These are phyloP conservation scores for Hydroisotoma schaefferi DNA, from an alignment of 2,888 invertebrate genomes.

Conservation along the genomic window DNA sequence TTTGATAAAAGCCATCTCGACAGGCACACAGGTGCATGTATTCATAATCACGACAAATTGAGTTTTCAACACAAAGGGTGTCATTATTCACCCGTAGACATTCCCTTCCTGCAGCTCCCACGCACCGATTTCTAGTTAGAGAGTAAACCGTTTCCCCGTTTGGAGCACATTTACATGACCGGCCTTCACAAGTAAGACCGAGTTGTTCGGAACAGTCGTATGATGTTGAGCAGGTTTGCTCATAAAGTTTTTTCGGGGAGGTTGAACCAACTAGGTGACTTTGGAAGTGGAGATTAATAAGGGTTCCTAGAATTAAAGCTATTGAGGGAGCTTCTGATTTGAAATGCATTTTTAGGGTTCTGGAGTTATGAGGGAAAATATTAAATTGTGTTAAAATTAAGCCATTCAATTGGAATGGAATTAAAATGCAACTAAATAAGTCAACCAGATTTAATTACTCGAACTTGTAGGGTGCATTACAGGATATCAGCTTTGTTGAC, in stretches of 20 bases:
- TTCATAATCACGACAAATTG: slow-evolving; percentile 29
- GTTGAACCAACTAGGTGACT: too few relatives aligned
- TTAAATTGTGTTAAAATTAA: too few relatives aligned
- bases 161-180: slow-evolving; percentile 30
- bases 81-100: slow-evolving; percentile 22
- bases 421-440: too few relatives aligned
- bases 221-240: slow-evolving; percentile 19
- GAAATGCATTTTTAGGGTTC: not conserved
- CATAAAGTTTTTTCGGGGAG: slow-evolving; percentile 17
- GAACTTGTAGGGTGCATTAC: too few relatives aligned
- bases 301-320: not conserved
- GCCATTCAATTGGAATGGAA: too few relatives aligned
- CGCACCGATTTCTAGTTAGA: slow-evolving; percentile 30
- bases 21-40: slow-evolving; percentile 37
- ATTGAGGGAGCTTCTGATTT: not conserved
- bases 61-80: slow-evolving; percentile 29
- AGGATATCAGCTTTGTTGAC: too few relatives aligned
- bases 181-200: slow-evolving; percentile 28
- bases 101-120: slow-evolving; percentile 34
- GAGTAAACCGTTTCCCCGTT: slow-evolving; percentile 38
- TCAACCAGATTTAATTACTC: too few relatives aligned
- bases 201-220: slow-evolving; percentile 9
- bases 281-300: not conserved
- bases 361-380: too few relatives aligned
- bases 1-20: slow-evolving; percentile 23